phyloP scores from a whole-genome alignment of 2,797 vertebrate species.

The Psittacula echo region DNA sequence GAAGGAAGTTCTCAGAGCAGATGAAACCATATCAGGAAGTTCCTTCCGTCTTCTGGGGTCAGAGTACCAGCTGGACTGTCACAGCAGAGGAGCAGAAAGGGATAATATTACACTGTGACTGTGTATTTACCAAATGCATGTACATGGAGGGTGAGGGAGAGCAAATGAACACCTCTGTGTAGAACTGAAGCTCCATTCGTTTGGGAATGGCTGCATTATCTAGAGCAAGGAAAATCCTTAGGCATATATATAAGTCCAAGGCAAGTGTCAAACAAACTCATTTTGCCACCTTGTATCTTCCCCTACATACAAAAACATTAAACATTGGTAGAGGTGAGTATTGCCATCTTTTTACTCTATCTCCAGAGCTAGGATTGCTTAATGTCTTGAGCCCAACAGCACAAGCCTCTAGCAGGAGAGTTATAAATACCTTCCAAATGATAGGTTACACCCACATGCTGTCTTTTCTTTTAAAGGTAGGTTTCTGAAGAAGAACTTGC shows the following conservation, averaged over 20 bases:
- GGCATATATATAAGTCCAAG: neutral
- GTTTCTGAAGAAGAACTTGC: neutral
- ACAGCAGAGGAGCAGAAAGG: neutral
- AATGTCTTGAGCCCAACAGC: neutral
- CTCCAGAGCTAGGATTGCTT: neutral
- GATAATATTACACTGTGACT: neutral
- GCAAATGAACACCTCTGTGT: neutral
- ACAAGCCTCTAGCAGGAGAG: neutral
- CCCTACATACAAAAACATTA: neutral
- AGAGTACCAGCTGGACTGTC: neutral
- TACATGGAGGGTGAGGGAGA: neutral
- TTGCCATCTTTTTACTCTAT: neutral
- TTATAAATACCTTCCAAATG: slow-evolving; percentile 33
- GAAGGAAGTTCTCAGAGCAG: neutral
- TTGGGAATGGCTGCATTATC: neutral
- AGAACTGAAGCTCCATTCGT: neutral
- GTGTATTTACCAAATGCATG: neutral
- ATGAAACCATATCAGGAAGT: neutral
- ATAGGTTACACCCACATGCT: neutral
- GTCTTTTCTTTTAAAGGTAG: slow-evolving; percentile 2
- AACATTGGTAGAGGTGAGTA: neutral
- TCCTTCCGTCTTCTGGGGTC: neutral
- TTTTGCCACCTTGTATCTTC: neutral
- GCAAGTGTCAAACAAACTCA: neutral
- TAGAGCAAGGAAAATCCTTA: neutral